Evolutionary conservation across 1,140 invertebrate genomes (phyloP).

Genomic region (Hestina assimilis): DNA sequence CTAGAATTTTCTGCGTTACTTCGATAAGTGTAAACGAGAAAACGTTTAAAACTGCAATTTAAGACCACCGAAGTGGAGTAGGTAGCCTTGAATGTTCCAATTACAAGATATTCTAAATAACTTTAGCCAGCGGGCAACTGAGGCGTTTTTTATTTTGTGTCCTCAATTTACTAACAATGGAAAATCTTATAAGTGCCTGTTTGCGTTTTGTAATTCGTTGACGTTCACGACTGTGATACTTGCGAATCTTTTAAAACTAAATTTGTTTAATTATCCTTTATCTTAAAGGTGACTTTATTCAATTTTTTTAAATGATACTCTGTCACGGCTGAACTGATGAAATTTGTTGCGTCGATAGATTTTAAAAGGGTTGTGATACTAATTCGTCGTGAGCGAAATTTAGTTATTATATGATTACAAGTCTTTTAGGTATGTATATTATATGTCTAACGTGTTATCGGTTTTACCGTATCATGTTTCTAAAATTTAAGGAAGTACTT

Average conservation of each 20-base stretch:
- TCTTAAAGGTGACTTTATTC: no score
- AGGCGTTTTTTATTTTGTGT: conserved; percentile 29
- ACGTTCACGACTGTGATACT: not conserved
- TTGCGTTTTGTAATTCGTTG: not conserved
- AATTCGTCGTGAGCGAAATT: no score
- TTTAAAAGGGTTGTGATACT: no score
- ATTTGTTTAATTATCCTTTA: no score
- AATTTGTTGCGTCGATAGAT: no score
- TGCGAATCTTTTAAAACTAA: not conserved
- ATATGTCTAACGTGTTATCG: no score
- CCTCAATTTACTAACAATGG: conserved; percentile 35
- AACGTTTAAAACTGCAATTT: conserved; percentile 10
- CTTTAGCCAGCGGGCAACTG: conserved; percentile 9
- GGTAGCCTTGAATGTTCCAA: conserved; percentile 20
- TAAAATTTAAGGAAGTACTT: not conserved
- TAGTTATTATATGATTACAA: no score
- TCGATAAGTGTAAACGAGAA: not conserved
- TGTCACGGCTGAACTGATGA: no score
- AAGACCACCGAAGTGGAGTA: conserved; percentile 10
- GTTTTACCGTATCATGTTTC: no score
- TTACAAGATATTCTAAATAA: conserved; percentile 25
- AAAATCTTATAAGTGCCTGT: conserved; percentile 5
- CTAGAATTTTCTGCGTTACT: not conserved
- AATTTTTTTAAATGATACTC: no score
- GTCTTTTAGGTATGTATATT: no score